These are phyloP conservation scores for Scolopax rusticola DNA, from an alignment of 2,797 vertebrate genomes.

Conservation along the genomic window DNA sequence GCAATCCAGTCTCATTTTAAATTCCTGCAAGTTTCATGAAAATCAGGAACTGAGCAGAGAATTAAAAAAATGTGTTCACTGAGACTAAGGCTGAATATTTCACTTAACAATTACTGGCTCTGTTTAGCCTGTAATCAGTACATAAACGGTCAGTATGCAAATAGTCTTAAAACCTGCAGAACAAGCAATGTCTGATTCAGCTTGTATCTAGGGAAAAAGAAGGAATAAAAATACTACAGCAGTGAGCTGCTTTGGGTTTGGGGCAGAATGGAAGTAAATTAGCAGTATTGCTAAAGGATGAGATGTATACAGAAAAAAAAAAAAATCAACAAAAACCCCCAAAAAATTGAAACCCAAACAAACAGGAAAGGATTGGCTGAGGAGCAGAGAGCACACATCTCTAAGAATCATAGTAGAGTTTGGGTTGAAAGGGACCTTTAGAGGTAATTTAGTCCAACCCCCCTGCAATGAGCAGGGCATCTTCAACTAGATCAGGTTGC, in stretches of 20 bases:
- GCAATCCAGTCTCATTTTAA: background rate
- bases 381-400: background rate
- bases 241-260: background rate
- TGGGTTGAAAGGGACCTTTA: background rate
- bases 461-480: background rate
- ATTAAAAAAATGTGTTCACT: background rate
- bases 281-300: background rate
- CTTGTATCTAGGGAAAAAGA: background rate
- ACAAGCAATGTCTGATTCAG: background rate
- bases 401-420: background rate
- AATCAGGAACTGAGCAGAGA: background rate
- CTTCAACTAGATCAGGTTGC: background rate
- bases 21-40: slow-evolving; percentile 7
- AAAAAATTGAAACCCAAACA: background rate
- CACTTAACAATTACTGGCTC: background rate
- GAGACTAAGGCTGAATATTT: background rate
- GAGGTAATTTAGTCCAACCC: background rate
- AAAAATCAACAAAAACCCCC: no score
- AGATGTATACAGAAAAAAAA: background rate
- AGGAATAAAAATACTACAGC: background rate
- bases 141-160: background rate
- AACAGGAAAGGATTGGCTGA: background rate
- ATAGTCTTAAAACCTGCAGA: background rate
- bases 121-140: background rate
- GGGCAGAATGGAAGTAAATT: background rate